Evolutionary conservation across 2,888 invertebrate genomes (phyloP).

Genomic region (Noctua pronuba): DNA sequence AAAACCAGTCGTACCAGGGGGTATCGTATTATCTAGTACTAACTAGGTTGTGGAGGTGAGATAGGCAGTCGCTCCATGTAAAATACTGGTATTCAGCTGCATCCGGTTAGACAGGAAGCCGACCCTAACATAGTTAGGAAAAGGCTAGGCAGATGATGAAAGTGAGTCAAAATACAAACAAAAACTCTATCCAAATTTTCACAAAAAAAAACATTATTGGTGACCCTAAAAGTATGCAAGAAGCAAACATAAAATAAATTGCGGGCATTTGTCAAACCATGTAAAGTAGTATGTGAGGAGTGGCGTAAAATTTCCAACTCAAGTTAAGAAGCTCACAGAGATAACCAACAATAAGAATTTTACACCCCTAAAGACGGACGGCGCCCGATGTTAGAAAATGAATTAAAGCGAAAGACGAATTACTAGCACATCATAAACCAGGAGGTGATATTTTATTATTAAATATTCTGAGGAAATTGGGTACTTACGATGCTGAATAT

Average conservation of each 20-base stretch:
- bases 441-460: constrained; percentile 41
- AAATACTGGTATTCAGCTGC: too few relatives aligned
- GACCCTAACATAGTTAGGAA: too few relatives aligned
- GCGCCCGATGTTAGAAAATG: constrained; percentile 32
- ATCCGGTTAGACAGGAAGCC: too few relatives aligned
- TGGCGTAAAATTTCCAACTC: constrained; percentile 6
- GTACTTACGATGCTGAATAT: constrained; percentile 32
- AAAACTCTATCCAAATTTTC: not conserved
- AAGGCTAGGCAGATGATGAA: too few relatives aligned
- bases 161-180: not conserved
- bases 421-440: constrained; percentile 45
- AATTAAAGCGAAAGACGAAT: constrained; percentile 53
- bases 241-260: constrained; percentile 8
- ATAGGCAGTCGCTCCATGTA: too few relatives aligned
- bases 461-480: constrained; percentile 14
- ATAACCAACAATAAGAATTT: constrained; percentile 45
- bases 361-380: constrained; percentile 25
- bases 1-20: too few relatives aligned
- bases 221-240: not conserved
- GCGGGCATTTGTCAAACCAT: constrained; percentile 21
- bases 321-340: constrained; percentile 13
- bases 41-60: too few relatives aligned
- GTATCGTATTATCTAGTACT: too few relatives aligned
- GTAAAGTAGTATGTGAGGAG: constrained; percentile 1
- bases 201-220: not conserved